Percentiles rank a stretch among this genome's conserved stretches.
These are phyloP conservation scores for Pogonus chalceus DNA, from an alignment of 1,140 invertebrate species.

Conservation along the genomic window DNA sequence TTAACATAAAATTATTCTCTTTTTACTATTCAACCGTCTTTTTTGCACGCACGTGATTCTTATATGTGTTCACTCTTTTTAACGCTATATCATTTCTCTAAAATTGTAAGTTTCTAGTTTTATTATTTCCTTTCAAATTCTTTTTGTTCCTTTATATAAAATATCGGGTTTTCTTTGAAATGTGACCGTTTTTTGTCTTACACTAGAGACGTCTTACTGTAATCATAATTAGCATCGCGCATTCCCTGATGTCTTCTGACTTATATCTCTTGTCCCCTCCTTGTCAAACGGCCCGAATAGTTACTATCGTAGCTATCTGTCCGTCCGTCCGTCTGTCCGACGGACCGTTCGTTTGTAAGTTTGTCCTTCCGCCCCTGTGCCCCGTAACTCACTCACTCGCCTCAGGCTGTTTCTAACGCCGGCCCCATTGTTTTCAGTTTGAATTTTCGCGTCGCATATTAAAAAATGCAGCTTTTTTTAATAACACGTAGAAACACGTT, in stretches of 20 bases:
- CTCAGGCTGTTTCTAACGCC: background rate
- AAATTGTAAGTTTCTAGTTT: conserved; percentile 3
- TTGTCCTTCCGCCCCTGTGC: background rate
- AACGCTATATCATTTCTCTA: conserved; percentile 9
- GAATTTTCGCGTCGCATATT: background rate
- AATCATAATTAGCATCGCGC: background rate
- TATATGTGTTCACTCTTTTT: conserved; percentile 14
- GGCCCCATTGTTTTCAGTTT: background rate
- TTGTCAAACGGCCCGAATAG: too few species aligned
- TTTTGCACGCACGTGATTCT: background rate
- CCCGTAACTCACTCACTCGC: background rate
- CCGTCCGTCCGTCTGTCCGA: background rate
- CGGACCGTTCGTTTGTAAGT: background rate
- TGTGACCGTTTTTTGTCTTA: background rate
- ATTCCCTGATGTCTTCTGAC: too few species aligned
- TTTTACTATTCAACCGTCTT: conserved; percentile 16
- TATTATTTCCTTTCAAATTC: conserved; percentile 8
- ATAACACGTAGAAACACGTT: background rate
- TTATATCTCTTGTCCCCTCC: too few species aligned
- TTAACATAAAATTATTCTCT: conserved; percentile 27
- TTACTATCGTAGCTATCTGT: too few species aligned
- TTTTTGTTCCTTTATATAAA: conserved; percentile 9
- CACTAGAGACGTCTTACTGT: background rate
- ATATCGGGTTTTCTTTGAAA: conserved; percentile 13
- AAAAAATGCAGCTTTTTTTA: background rate